These are phyloP conservation scores for Hirudinaria manillensis DNA, from an alignment of 2,888 invertebrate genomes.

Conservation along the genomic window DNA sequence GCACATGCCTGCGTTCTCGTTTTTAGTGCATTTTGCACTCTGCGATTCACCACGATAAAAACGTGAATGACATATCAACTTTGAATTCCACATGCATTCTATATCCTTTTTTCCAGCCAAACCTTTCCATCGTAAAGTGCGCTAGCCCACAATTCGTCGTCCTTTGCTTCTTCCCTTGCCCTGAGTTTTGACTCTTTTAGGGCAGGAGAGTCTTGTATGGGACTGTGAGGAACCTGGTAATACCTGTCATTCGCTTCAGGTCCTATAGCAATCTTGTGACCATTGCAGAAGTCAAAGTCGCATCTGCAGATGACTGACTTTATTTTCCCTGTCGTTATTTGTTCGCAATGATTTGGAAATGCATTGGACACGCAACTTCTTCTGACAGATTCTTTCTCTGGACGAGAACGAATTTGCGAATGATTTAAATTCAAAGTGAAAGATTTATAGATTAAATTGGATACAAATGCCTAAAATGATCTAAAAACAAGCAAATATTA, in stretches of 20 bases:
- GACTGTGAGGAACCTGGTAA: neutral
- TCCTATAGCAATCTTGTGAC: conserved; percentile 17
- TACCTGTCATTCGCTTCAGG: neutral
- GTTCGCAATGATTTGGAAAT: conserved; percentile 5
- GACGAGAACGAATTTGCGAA: neutral
- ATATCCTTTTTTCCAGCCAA: no score
- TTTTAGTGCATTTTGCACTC: no score
- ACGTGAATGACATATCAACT: no score
- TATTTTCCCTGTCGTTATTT: neutral
- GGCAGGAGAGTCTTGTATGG: neutral
- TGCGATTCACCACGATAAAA: no score
- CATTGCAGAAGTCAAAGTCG: conserved; percentile 20
- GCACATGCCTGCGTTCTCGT: no score
- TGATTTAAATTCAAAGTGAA: neutral
- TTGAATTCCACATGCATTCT: no score
- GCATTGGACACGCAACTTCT: neutral
- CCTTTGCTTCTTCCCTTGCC: no score
- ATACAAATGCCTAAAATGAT: no score
- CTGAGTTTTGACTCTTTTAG: no score
- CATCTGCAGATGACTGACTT: conserved; percentile 10
- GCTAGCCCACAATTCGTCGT: no score
- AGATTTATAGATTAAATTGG: neutral
- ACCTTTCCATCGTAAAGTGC: no score
- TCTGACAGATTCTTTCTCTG: conserved; percentile 10
- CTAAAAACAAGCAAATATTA: no score